Percentiles rank a stretch among this genome's conserved stretches.
These are phyloP conservation scores for Anoplophora glabripennis DNA, from an alignment of 1,140 invertebrate genomes.

Conservation along the genomic window DNA sequence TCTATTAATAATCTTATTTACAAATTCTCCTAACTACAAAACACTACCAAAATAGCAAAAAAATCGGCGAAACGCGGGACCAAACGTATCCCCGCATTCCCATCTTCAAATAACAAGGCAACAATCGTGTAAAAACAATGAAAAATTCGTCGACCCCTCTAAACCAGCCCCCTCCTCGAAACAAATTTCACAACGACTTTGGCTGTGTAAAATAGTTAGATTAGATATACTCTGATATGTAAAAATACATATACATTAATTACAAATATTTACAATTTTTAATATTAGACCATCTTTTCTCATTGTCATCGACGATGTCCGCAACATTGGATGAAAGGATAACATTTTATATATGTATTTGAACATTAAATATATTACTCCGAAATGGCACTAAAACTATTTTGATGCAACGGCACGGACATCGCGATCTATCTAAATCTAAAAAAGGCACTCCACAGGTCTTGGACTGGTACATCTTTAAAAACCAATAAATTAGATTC, in stretches of 20 bases:
- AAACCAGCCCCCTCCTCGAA: background rate
- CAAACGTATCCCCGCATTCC: constrained; percentile 8
- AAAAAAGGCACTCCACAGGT: constrained; percentile 44
- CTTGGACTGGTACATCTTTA: constrained; percentile 7
- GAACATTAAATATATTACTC: too few relatives aligned
- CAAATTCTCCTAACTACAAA: constrained; percentile 33
- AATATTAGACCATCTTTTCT: constrained; percentile 28
- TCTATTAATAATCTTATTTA: constrained; percentile 36
- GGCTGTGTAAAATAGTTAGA: constrained; percentile 37
- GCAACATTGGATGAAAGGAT: too few relatives aligned
- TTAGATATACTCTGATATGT: constrained; percentile 35
- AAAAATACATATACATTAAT: constrained; percentile 42
- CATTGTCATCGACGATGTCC: background rate
- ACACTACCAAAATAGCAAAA: constrained; percentile 30
- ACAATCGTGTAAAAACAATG: constrained; percentile 11
- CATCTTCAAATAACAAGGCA: constrained; percentile 19
- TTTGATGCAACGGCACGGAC: constrained; percentile 5
- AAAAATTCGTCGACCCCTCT: background rate
- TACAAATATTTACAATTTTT: constrained; percentile 39
- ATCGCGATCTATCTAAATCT: constrained; percentile 12
- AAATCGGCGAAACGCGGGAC: background rate
- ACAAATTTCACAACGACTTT: constrained; percentile 13
- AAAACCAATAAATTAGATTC: background rate
- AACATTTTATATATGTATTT: too few relatives aligned
- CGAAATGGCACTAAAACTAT: constrained; percentile 8